Evolutionary conservation across 2,797 vertebrate species (phyloP), one percentile per base, ranked within the genome.

Genomic region (Enteromius radiatus): DNA sequence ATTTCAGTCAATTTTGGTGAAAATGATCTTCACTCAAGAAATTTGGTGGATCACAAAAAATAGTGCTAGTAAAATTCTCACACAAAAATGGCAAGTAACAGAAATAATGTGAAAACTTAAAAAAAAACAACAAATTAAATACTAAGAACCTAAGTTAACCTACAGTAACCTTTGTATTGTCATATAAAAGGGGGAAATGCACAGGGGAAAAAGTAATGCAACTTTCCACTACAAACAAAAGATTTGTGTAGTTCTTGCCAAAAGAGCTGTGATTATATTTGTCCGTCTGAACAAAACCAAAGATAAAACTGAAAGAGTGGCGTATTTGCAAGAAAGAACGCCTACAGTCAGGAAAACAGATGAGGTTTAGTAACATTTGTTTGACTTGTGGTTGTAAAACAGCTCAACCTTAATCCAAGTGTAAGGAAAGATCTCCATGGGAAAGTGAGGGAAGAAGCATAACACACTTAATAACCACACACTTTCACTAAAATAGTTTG

Each of bases 321-420:
- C 23, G 8, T 81, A 33, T 49, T 43, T 63, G 28, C 54, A 36
- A 47, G 26, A 38, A n/a, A 63, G 9, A 31, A 81, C 43, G 5
- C 47, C 36, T 54, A 14, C 14, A 38, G 36, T 26, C 15, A 65
- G 15, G 45, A 56, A 64, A 45, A 47, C 67, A 41, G 19, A 54
- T 19, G 33, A 65, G 70, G 70, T 67, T 82, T 31, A 65, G 33
- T 73, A 38, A 64, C 33, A 75, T 67, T 73, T 73, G 69, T 63
- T 73, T 43, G 70, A 75, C 61, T 65, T 75, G 80, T 54, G 80
- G 45, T 80, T 80, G 67, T 71, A 73, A 71, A 80, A 71, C 7
- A 80, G 38, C 59, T 65, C 31, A 74, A 63, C 56, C 33, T 52
- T 65, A 64, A 81, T 81, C 70, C 59, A 81, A 12, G 54, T 31